Conservation (phyloP, 2,113 vertebrate genomes). For the Agapornis roseicollis region DNA sequence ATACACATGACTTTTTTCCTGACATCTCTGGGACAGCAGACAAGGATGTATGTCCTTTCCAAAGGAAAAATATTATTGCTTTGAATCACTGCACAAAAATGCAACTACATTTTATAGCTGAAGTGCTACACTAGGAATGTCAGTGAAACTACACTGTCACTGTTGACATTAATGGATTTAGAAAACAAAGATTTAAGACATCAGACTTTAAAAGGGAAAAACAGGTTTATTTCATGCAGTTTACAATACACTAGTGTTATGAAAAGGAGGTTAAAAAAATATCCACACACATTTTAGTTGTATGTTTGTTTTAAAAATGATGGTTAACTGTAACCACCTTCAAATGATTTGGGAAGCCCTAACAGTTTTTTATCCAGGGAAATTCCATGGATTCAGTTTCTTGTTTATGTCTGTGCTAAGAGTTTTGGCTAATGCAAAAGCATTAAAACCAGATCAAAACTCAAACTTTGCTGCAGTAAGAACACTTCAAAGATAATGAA, state of each 20-base stretch:
- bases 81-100: not conserved
- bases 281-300: conserved; percentile 31
- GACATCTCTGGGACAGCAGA: not conserved
- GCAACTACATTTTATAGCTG: not conserved
- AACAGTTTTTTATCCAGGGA: not conserved
- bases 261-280: conserved; percentile 64
- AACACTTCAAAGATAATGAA: conserved; percentile 66
- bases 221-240: conserved; percentile 55
- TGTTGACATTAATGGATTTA: not conserved
- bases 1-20: not conserved
- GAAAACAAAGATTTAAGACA: conserved; percentile 26
- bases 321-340: conserved; percentile 22
- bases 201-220: conserved; percentile 50
- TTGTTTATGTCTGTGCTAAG: conserved; percentile 20
- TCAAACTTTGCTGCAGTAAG: conserved; percentile 62
- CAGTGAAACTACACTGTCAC: not conserved
- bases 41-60: not conserved
- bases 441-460: conserved; percentile 47
- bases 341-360: conserved; percentile 30
- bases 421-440: conserved; percentile 22
- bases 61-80: not conserved
- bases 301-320: conserved; percentile 42
- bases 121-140: not conserved
- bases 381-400: not conserved
- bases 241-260: conserved; percentile 53